These are phyloP conservation scores for Pandion haliaetus DNA, from an alignment of 2,113 vertebrate genomes.

Conservation along the genomic window DNA sequence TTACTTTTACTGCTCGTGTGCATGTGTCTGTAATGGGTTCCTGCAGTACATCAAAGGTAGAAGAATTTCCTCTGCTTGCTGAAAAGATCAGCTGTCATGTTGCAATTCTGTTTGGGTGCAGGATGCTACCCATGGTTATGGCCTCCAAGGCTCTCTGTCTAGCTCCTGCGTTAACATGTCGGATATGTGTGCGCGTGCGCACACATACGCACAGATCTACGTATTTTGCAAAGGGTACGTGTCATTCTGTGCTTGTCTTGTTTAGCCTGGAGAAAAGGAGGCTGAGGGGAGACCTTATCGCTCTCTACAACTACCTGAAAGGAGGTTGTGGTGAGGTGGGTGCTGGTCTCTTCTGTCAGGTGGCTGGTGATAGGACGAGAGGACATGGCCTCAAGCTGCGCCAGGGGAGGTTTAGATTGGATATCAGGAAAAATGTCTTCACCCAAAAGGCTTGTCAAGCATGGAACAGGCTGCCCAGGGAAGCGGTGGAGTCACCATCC, in stretches of 20 bases:
- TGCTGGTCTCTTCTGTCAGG: too few species aligned
- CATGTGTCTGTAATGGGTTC: background rate
- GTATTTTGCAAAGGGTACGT: background rate
- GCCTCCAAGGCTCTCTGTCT: background rate
- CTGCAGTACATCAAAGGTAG: background rate
- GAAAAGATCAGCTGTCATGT: background rate
- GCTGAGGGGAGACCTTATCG: too few species aligned
- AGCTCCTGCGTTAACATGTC: background rate
- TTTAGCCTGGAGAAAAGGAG: too few species aligned
- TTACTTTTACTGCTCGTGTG: background rate
- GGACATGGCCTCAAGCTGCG: too few species aligned
- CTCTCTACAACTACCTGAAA: too few species aligned
- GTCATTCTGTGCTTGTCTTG: background rate
- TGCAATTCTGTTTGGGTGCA: background rate
- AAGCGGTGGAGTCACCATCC: too few species aligned
- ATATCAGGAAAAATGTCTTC: too few species aligned
- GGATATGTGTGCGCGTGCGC: accelerated
- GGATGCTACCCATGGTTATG: background rate
- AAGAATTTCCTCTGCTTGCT: background rate
- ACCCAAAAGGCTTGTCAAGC: too few species aligned
- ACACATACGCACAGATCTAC: background rate
- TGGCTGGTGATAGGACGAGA: too few species aligned
- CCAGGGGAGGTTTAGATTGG: too few species aligned
- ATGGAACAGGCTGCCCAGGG: too few species aligned
- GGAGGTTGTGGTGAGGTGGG: too few species aligned